phyloP scores from a whole-genome alignment of 2,797 vertebrate species.

The Tapirus indicus region DNA sequence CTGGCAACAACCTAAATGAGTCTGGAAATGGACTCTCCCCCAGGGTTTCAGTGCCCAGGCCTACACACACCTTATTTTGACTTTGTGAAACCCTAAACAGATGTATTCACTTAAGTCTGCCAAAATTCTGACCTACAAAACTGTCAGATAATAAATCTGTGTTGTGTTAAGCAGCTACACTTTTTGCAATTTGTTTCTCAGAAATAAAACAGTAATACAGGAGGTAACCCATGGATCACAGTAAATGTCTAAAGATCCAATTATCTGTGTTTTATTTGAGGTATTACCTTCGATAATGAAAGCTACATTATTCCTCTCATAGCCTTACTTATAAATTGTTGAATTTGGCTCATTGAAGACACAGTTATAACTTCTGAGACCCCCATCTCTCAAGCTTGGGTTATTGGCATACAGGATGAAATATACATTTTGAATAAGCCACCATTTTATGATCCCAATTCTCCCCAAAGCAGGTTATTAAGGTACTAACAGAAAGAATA shows the following conservation, averaged over 20 bases:
- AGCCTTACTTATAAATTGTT: not conserved
- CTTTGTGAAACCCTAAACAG: not conserved
- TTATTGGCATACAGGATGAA: not conserved
- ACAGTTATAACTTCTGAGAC: not conserved
- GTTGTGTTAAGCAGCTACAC: not conserved
- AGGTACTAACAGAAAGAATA: not conserved
- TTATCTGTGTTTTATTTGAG: not conserved
- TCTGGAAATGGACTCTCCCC: not conserved
- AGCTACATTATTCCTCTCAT: not conserved
- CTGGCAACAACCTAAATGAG: not conserved
- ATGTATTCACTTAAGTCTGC: not conserved
- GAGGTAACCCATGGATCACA: not conserved
- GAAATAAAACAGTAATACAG: not conserved
- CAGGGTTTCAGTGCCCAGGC: not conserved
- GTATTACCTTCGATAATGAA: not conserved
- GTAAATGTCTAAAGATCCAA: not conserved
- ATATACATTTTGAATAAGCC: not conserved
- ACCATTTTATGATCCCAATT: not conserved
- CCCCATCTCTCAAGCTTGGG: not conserved
- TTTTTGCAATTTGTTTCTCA: not conserved
- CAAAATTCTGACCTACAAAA: not conserved
- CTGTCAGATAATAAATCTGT: no score
- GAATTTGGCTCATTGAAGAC: not conserved
- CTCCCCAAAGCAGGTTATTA: not conserved
- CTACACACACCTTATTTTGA: not conserved